These are phyloP conservation scores for Oreochromis aureus DNA, from an alignment of 2,113 vertebrate species.

Conservation along the genomic window DNA sequence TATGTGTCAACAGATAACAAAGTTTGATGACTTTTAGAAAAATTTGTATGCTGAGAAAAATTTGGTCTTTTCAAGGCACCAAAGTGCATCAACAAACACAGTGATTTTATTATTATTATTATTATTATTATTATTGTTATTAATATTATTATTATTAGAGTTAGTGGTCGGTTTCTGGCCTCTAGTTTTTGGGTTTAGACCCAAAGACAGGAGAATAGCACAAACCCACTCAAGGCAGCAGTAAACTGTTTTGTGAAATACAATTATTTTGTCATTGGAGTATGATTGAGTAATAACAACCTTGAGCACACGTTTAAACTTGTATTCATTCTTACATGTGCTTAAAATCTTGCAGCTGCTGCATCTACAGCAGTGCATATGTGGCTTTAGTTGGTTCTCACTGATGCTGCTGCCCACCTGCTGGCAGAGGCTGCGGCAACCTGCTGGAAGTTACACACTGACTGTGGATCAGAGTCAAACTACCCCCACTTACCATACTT, in stretches of 20 bases:
- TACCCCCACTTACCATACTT: neutral
- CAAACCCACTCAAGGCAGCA: neutral
- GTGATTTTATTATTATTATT: neutral
- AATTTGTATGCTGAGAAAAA: rapidly evolving
- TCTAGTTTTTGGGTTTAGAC: neutral
- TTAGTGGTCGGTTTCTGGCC: rapidly evolving
- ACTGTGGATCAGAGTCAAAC: neutral
- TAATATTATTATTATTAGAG: rapidly evolving
- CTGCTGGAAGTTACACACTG: neutral
- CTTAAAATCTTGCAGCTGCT: neutral
- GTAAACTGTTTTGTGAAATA: neutral
- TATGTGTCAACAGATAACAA: rapidly evolving
- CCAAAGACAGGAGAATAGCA: neutral
- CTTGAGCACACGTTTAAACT: neutral
- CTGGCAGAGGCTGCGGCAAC: rapidly evolving
- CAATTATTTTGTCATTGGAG: neutral
- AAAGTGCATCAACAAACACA: neutral
- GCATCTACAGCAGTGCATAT: neutral
- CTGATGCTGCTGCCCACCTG: neutral
- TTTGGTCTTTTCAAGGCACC: neutral
- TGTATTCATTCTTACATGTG: rapidly evolving
- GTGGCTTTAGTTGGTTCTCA: neutral
- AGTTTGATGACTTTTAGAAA: neutral
- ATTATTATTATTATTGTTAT: neutral
- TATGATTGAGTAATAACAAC: neutral